Base-by-base conservation (phyloP, 2,888 invertebrate genomes). In the Panopea generosa region DNA sequence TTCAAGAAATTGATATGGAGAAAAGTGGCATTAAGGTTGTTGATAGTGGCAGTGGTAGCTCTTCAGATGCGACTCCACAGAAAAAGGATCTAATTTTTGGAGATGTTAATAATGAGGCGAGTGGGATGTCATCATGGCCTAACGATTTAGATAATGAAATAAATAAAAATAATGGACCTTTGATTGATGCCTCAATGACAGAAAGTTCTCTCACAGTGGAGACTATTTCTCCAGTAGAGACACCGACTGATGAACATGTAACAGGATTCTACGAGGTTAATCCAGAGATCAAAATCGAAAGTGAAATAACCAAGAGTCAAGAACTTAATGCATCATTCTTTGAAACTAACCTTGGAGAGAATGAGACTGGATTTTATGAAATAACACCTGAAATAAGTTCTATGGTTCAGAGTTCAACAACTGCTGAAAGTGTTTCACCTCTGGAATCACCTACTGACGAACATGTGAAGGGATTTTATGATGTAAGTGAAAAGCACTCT, bases 241-340 rank as follows among this genome's bases (percentile, higher is more conserved):
- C 76, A 29, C 75, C 81, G 3, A 50, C 45, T 40, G 59, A 74
- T 47, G 81, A 81, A 33, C 67, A 77, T 69, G 71, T 50, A 11
- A 55, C 63, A 43, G 81, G 77, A 9, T 77, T 75, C 38, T 77
- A 77, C 63, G 77, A 82, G 33, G 57, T 77, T 4, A 75, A 77
- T 60, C 75, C 72, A 45, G 77, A 72, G 45, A 16, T 29, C 38
- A 6, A 27, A 16, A 11, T n/a, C 18, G 60, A 26, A 14, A 2
- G 24, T 11, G 24, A 43, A 9, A 45, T 53, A 24, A n/a, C 2
- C 26, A 29, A 47, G 4, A 24, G 20, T 11, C 16, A 52, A 43
- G 18, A 18, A 45, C 20, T 63, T 4, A 67, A 33, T 38, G 52
- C 18, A 45, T 66, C 72, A 16, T 14, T 45, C 2, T 40, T 59